Base-by-base conservation (phyloP, 1,140 invertebrate species). In the Drosophila melanica region DNA sequence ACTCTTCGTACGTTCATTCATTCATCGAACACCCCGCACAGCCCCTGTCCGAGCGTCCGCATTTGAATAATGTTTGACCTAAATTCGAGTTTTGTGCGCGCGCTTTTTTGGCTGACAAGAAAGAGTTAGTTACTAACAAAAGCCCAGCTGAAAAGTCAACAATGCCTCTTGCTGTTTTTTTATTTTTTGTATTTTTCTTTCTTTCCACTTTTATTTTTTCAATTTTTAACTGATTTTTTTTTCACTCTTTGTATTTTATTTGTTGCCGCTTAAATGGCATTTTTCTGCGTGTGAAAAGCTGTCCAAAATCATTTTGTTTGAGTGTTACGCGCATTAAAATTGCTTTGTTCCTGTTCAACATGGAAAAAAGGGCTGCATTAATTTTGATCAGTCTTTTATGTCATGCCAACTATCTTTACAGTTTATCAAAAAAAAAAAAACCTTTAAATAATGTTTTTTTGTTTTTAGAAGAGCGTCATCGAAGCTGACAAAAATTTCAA, bases 51-150 rank as follows among this genome's bases (percentile, higher is more conserved):
- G 45, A 23, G 39, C 45, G 27, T 45, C 55, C 30, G 79, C 81
- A 87, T 87, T 89, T 87, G 82, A 87, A 87, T 87, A 87, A 87
- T 87, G 82, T 87, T 87, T 89, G 82, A 87, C 82, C 82, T 47
- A 87, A 87, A 87, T 87, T 79, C 68, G 60, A 79, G 79, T 82
- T 82, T 87, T 79, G 84, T 79, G 75, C 79, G 79, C 79, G 68
- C 65, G 70, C 73, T 51, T 44, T 69, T 70, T 81, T 69, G 65
- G 68, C 77, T 60, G 77, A 69, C 84, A 84, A 89, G 76, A 84
- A 89, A 89, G 78, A 79, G 82, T 87, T 81, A 79, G 76, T 89
- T 77, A 77, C 76, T 74, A 89, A 87, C 79, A 89, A 89, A 79
- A 77, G 82, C 64, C 48, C 63, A 68, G 70, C 77, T 74, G 78